A percentile compares a stretch with the other conserved stretches of the same genome.
Evolutionary conservation across 2,888 invertebrate genomes (phyloP).

Genomic region (Heliconius ethilla): DNA sequence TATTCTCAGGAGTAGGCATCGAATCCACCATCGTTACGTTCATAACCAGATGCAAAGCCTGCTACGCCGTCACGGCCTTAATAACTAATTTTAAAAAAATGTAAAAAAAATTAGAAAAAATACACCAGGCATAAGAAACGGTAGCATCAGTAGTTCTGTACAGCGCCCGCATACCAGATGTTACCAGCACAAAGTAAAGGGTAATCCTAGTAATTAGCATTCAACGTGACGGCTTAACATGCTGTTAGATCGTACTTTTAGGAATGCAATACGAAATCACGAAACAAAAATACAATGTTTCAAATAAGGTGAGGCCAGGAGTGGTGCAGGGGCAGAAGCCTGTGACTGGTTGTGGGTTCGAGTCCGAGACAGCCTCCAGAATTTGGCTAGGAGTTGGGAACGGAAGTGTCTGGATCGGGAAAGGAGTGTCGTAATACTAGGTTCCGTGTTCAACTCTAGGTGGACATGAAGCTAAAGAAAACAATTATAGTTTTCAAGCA

Average conservation of each 20-base stretch:
- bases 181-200: constrained; percentile 46
- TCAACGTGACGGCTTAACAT: constrained; percentile 38
- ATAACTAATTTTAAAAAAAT: background rate
- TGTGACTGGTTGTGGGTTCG: too few species aligned
- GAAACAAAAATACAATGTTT: background rate
- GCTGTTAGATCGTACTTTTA: constrained; percentile 32
- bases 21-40: too few species aligned
- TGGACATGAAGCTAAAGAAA: too few species aligned
- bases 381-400: too few species aligned
- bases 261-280: constrained; percentile 27
- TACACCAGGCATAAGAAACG: constrained; percentile 54
- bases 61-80: background rate
- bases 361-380: too few species aligned
- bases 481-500: background rate
- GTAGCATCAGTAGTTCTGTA: constrained; percentile 64
- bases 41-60: too few species aligned
- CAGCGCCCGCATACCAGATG: constrained; percentile 69
- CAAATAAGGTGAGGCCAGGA: background rate
- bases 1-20: background rate
- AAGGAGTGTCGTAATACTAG: too few species aligned
- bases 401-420: too few species aligned
- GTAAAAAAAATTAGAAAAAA: background rate
- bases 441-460: too few species aligned
- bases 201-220: constrained; percentile 44
- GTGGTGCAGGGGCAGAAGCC: too few species aligned